Evolutionary conservation across 2,888 invertebrate species (phyloP), one percentile per base, ranked within the genome.

Genomic region (Syritta pipiens): DNA sequence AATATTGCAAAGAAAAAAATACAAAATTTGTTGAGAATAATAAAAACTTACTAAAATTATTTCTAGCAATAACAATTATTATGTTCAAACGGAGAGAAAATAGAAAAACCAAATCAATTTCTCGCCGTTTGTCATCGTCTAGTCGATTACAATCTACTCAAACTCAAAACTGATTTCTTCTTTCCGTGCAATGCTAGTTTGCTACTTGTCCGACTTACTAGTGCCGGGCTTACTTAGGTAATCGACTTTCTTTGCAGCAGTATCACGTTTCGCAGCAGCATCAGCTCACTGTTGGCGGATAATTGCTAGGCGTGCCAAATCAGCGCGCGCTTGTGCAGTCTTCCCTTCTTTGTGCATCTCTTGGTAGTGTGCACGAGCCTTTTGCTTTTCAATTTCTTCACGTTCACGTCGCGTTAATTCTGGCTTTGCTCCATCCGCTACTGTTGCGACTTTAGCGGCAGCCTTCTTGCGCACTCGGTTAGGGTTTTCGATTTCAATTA

Each of bases 401-500:
- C 98, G 90, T 86, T 94, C 93, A 81, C 93, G 91, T 83, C 94
- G 92, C 62, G 97, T 94, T 63, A 98, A 90, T 87, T 95, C 94
- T 22, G 96, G 95, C 87, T 95, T 87, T 1, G 85, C 85, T 17
- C 81, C 79, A 3, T 82, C 79, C 68, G 83, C 91, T 91, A 53
- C 2, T 69, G 69, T 81, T 3, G 92, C 90, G 83, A 96, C 89
- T 90, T 96, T 97, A 87, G 95, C 95, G 82, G 92, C 91, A 77
- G 92, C 91, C 90, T 96, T 96, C 89, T 95, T 95, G 82, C 95
- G 94, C 87, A 94, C 92, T 87, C 97, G 92, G 89, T 98, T 98
- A 26, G 98, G 98, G 91, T 98, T 98, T 90, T 97, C 96, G 85
- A 98, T 94, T 91, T 97, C 95, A 86, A 98, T 98, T 84, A 98